Percentiles rank a stretch among this genome's conserved stretches.
phyloP scores from a whole-genome alignment of 2,888 invertebrate genomes.

The Taphrorychus bicolor region DNA sequence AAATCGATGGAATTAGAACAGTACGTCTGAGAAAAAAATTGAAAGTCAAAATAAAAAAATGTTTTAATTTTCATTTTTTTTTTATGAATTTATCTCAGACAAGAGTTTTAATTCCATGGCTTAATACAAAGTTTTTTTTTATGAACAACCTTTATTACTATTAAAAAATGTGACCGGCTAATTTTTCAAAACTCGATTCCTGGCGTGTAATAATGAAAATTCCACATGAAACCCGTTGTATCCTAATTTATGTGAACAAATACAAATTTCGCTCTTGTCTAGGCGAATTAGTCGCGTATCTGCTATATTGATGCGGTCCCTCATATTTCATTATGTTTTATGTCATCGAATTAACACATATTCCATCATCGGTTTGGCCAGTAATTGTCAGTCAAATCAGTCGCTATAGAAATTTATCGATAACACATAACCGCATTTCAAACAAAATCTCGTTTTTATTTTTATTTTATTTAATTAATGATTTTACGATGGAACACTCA shows the following conservation, averaged over 20 bases:
- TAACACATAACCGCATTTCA: neutral
- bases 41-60: too few species aligned
- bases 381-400: conserved; percentile 4
- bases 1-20: too few species aligned
- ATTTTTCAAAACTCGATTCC: neutral
- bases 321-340: conserved; percentile 23
- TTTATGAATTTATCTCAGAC: too few species aligned
- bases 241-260: conserved; percentile 11
- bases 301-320: conserved; percentile 5
- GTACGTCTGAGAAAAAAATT: too few species aligned
- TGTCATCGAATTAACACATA: conserved; percentile 24
- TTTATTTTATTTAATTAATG: neutral
- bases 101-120: too few species aligned
- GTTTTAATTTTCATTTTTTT: too few species aligned
- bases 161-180: neutral
- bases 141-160: too few species aligned
- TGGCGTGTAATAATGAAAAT: neutral
- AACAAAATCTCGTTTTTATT: too few species aligned
- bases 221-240: conserved; percentile 4
- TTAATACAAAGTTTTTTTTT: too few species aligned
- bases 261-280: conserved; percentile 4
- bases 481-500: neutral
- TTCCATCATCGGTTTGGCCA: neutral
- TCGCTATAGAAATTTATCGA: neutral
- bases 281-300: conserved; percentile 17